A percentile compares a stretch with the other conserved stretches of the same genome.
These are phyloP conservation scores for Nomada goodeniana DNA, from an alignment of 2,888 invertebrate species.

Conservation along the genomic window DNA sequence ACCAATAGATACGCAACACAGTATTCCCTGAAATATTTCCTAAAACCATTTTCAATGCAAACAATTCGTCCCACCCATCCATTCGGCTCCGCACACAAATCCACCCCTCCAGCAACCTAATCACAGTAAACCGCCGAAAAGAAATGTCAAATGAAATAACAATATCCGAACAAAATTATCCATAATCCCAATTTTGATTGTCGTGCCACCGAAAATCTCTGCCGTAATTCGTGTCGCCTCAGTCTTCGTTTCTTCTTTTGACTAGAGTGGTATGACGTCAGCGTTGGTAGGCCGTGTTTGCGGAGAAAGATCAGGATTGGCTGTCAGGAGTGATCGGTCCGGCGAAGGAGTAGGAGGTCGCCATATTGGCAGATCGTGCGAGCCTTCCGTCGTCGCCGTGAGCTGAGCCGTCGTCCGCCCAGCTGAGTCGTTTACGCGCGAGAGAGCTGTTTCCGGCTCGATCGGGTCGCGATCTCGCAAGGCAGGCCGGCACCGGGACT, in stretches of 20 bases:
- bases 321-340: conserved; percentile 62
- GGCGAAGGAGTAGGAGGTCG: conserved; percentile 65
- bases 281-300: conserved; percentile 29
- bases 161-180: too few relatives aligned
- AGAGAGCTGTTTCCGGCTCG: conserved; percentile 48
- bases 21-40: background rate
- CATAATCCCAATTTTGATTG: too few relatives aligned
- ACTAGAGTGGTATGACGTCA: conserved; percentile 60
- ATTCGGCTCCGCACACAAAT: too few relatives aligned
- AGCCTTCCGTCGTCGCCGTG: conserved; percentile 76
- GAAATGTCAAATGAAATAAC: too few relatives aligned
- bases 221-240: too few relatives aligned
- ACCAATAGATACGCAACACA: too few relatives aligned
- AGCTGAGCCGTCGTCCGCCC: conserved; percentile 76
- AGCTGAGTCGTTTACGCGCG: conserved; percentile 77
- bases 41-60: background rate
- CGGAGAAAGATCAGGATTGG: conserved; percentile 50
- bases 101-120: too few relatives aligned
- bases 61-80: too few relatives aligned
- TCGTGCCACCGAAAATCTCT: too few relatives aligned
- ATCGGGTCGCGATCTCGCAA: conserved; percentile 58
- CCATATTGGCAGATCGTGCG: conserved; percentile 77
- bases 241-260: conserved; percentile 21
- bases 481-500: conserved; percentile 34
- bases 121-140: too few relatives aligned